Evolutionary conservation across 2,113 vertebrate genomes (phyloP), one percentile per base, ranked within the genome.

Genomic region (Atrichornis clamosus): DNA sequence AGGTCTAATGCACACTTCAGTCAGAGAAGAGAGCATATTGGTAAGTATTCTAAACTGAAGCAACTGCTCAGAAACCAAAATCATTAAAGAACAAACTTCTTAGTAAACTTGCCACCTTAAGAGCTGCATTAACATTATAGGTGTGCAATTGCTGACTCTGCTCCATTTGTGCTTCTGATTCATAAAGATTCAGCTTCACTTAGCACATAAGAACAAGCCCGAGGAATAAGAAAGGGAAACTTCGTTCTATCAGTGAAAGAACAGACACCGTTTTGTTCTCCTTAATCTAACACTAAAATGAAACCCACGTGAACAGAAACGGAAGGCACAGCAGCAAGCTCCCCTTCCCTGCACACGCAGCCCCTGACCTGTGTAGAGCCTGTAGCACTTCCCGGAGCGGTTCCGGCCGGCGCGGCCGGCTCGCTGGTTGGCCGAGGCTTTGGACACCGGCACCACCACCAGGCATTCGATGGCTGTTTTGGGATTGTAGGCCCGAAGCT

Each of bases 401-500:
- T 97, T 99, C 30, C 99, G 98, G 39, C 99, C 99, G 1, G 98
- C 99, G 21, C 99, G 98, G 3, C 99, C 99, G 0, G 99, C 99
- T 63, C 99, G 98, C 97, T 99, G 99, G 62, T 98, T 98, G 79
- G 99, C 99, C 0, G 99, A 99, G 4, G 99, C 99, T 95, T 99
- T 99, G 56, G 99, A 99, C 88, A 99, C 99, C 0, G 99, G 99
- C 6, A 99, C 99, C 72, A 99, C 98, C 97, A 99, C 98, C 62
- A 99, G 98, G 10, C 99, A 99, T 90, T 99, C 99, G 2, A 99
- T 99, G 82, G 98, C 99, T 4, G 99, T 99, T 77, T 92, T 96
- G 20, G 99, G 99, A 90, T 99, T 99, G 87, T 99, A 99, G 72
- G 99, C 99, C 4, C 99, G 98, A 74, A 99, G 98, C 95, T 99